phyloP scores from a whole-genome alignment of 1,140 invertebrate species.

The Apis florea region DNA sequence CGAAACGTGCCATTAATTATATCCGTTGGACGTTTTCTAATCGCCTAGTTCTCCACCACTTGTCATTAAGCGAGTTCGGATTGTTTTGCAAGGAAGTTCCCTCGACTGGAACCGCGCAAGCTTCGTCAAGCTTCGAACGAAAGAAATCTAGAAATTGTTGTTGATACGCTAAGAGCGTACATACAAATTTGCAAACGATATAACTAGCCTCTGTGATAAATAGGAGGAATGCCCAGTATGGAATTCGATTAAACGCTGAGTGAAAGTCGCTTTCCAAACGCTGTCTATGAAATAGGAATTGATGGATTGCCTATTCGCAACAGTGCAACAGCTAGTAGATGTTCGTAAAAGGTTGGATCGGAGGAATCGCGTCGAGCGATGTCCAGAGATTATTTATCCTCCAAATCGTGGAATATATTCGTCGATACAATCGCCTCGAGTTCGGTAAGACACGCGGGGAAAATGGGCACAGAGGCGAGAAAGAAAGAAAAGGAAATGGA shows the following conservation, averaged over 20 bases:
- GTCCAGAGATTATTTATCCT: neutral
- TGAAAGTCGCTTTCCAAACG: conserved; percentile 24
- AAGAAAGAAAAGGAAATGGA: neutral
- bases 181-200: conserved; percentile 6
- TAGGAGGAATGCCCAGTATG: neutral
- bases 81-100: conserved; percentile 3
- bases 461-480: conserved; percentile 10
- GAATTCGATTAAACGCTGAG: conserved; percentile 22
- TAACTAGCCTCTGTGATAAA: neutral
- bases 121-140: neutral
- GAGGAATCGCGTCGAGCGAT: neutral
- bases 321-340: neutral
- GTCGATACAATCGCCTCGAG: neutral
- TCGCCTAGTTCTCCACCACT: neutral
- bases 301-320: neutral
- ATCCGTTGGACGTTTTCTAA: conserved; percentile 49
- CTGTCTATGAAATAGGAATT: neutral
- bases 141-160: neutral
- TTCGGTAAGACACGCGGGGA: neutral
- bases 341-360: too few species aligned
- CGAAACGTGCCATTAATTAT: conserved; percentile 57
- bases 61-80: conserved; percentile 33
- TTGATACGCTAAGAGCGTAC: neutral
- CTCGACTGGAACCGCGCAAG: neutral
- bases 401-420: neutral